phyloP scores from a whole-genome alignment of 2,797 vertebrate species.

The Alosa sapidissima region DNA sequence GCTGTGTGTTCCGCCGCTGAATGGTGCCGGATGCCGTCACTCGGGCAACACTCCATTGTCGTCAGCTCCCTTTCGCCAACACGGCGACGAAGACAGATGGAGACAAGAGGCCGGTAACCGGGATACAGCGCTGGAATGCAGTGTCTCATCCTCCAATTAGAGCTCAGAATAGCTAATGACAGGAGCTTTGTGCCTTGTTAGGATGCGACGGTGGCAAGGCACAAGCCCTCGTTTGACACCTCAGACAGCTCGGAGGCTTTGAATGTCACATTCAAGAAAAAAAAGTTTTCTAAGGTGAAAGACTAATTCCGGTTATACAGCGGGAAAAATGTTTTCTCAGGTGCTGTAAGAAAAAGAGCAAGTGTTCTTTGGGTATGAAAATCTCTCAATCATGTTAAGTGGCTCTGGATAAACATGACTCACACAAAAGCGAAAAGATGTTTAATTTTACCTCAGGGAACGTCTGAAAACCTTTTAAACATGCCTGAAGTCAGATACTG shows the following conservation, averaged over 20 bases:
- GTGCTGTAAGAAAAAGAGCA: neutral
- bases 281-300: neutral
- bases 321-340: neutral
- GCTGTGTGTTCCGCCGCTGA: slow-evolving; percentile 38
- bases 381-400: slow-evolving; percentile 3
- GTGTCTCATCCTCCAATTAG: slow-evolving; percentile 47
- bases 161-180: slow-evolving; percentile 40
- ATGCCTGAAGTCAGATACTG: too few species aligned
- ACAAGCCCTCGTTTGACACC: slow-evolving; percentile 58
- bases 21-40: slow-evolving; percentile 46
- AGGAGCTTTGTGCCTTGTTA: slow-evolving; percentile 62
- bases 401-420: too few species aligned
- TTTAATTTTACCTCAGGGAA: neutral
- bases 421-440: neutral
- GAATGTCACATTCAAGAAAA: neutral
- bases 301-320: neutral
- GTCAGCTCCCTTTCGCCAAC: slow-evolving; percentile 40
- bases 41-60: slow-evolving; percentile 52
- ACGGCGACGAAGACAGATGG: slow-evolving; percentile 37
- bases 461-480: too few species aligned
- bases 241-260: neutral
- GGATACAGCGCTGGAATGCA: slow-evolving; percentile 55
- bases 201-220: slow-evolving; percentile 55
- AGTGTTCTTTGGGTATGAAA: neutral
- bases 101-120: slow-evolving; percentile 48